Conservation (phyloP, 2,113 vertebrate genomes). For the Archilochus colubris region DNA sequence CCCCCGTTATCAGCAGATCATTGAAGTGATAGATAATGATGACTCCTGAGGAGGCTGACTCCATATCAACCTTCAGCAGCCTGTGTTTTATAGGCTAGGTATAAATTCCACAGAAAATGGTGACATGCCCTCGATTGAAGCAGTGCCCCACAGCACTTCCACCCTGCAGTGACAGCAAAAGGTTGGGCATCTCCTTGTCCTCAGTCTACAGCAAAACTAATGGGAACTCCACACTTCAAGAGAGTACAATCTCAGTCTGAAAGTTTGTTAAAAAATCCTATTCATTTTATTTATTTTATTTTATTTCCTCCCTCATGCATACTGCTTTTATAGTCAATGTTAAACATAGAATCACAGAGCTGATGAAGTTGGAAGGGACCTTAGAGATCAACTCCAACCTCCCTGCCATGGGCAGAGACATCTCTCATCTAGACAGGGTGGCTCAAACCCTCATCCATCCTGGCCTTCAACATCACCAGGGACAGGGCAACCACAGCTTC, state of each 20-base stretch:
- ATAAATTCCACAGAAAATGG: neutral
- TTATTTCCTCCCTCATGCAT: neutral
- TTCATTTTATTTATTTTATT: neutral
- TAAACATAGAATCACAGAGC: neutral
- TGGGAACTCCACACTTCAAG: neutral
- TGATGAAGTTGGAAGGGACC: too few species aligned
- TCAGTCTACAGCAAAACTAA: neutral
- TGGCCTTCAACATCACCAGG: too few species aligned
- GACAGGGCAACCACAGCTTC: too few species aligned
- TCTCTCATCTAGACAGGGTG: too few species aligned
- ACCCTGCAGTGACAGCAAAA: neutral
- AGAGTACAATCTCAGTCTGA: neutral
- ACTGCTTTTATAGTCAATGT: neutral
- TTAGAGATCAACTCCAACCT: too few species aligned
- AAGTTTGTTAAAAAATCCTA: neutral
- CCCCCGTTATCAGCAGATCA: slow-evolving; percentile 49
- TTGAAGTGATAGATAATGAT: slow-evolving; percentile 61
- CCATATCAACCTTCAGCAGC: slow-evolving; percentile 4
- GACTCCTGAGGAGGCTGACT: slow-evolving; percentile 19
- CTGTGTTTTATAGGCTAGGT: neutral
- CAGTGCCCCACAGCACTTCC: neutral
- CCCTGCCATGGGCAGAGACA: too few species aligned
- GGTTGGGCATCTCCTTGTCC: neutral
- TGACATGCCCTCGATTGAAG: neutral
- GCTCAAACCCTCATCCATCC: too few species aligned